Evolutionary conservation across 2,113 vertebrate genomes (phyloP), one percentile per base, ranked within the genome.

Genomic region (Cacatua alba): DNA sequence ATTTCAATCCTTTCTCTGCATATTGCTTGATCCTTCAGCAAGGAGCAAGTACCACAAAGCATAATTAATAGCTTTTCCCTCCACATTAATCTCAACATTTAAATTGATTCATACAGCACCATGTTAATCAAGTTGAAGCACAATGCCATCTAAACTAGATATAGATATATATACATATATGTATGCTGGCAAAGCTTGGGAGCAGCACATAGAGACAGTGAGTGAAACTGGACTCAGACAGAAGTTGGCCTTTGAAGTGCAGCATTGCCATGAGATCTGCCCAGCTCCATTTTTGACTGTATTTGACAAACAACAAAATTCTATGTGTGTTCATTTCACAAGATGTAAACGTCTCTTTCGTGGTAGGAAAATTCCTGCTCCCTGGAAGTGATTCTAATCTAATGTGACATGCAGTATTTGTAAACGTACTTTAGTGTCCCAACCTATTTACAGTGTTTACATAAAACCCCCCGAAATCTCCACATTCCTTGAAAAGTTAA

Each of bases 401-500:
- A 94, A 97, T 88, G 72, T 98, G 97, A 98, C 97, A 97, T 31
- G 49, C 28, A 9, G 95, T 97, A 98, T 98, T 98, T 98, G 96
- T 96, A 98, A 75, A 97, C 70, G 59, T 97, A 96, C 92, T 98
- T 95, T 64, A 92, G 91, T 97, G 96, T 97, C 97, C 96, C 95
- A 97, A 96, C 97, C 96, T 97, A 97, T 97, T 98, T 97, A 97
- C 91, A 96, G 90, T 96, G 97, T 97, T 98, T 98, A 98, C 92
- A 97, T 97, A 98, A 98, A 96, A 96, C 6, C 37, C 57, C 65
- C 95, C 82, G 24, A 97, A 96, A 97, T 97, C 92, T 97, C 95
- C 90, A 43, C 95, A 71, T 94, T 67, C 90, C 82, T 78, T 81
- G 86, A 96, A 94, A 96, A 96, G 93, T 82, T 96, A 96, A 97